Conservation (phyloP, 2,888 invertebrate genomes). For the Shargacucullia verbasci region DNA sequence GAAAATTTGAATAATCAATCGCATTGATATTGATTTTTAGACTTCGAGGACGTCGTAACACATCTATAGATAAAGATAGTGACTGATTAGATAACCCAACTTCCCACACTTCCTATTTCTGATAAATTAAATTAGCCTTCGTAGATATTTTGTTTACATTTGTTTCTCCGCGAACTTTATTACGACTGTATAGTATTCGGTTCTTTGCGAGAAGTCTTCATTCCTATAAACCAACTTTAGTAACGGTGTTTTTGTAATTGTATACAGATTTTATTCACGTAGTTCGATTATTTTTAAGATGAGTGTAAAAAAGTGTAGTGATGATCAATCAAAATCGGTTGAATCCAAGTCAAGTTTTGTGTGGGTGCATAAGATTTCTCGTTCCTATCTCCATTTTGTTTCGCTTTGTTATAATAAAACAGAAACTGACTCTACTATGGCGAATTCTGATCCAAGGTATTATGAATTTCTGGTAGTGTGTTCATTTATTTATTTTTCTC, state of each 20-base stretch:
- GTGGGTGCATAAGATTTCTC: slow-evolving; percentile 37
- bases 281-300: slow-evolving; percentile 16
- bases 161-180: slow-evolving; percentile 16
- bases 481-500: too few relatives aligned
- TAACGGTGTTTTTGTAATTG: background rate
- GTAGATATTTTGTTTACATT: slow-evolving; percentile 30
- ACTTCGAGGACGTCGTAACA: slow-evolving; percentile 47
- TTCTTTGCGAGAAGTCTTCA: too few relatives aligned
- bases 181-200: background rate
- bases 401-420: slow-evolving; percentile 36
- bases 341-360: slow-evolving; percentile 18
- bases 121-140: slow-evolving; percentile 41
- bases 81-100: slow-evolving; percentile 43
- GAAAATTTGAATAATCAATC: slow-evolving; percentile 47
- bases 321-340: slow-evolving; percentile 12
- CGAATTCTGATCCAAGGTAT: slow-evolving; percentile 29
- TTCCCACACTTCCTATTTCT: slow-evolving; percentile 50
- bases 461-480: too few relatives aligned
- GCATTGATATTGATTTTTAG: slow-evolving; percentile 40
- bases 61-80: slow-evolving; percentile 35
- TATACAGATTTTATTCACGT: background rate
- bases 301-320: slow-evolving; percentile 33
- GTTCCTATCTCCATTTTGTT: slow-evolving; percentile 35
- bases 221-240: too few relatives aligned
- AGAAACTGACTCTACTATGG: slow-evolving; percentile 3